Conservation (phyloP, 2,888 invertebrate species). For the Cantharis lateralis region DNA sequence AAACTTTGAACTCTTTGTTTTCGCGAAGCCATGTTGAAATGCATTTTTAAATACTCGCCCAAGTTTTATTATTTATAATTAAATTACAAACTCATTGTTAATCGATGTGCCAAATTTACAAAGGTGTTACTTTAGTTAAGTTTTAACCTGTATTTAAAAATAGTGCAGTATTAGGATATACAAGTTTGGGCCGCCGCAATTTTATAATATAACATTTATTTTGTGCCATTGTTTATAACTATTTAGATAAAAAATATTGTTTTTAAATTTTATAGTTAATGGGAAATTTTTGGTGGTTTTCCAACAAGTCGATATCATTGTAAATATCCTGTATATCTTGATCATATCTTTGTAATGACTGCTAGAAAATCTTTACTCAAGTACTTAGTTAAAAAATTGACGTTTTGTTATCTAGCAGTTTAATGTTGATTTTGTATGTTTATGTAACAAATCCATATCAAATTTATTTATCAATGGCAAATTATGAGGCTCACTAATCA, state of each 20-base stretch:
- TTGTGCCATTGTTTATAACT: constrained; percentile 21
- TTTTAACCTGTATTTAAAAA: constrained; percentile 20
- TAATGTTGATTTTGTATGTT: constrained; percentile 40
- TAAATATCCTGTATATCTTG: constrained; percentile 43
- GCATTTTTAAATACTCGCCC: background rate
- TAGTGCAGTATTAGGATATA: constrained; percentile 24
- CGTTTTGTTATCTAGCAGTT: constrained; percentile 37
- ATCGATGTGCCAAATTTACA: constrained; percentile 31
- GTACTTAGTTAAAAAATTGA: constrained; percentile 15
- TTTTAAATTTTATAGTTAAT: background rate
- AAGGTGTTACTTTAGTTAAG: constrained; percentile 20
- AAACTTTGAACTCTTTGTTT: background rate
- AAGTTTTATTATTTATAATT: background rate
- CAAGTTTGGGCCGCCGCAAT: background rate
- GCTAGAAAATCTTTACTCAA: constrained; percentile 39
- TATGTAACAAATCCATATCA: constrained; percentile 56
- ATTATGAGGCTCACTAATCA: constrained; percentile 47
- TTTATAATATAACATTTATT: background rate
- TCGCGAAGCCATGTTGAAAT: background rate
- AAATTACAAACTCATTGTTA: constrained; percentile 18
- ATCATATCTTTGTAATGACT: constrained; percentile 47
- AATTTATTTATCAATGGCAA: constrained; percentile 53
- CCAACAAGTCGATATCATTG: constrained; percentile 29
- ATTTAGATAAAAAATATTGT: background rate
- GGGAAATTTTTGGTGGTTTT: background rate